These are phyloP conservation scores for Lepus timidus DNA, from an alignment of 2,113 vertebrate genomes.

Conservation along the genomic window DNA sequence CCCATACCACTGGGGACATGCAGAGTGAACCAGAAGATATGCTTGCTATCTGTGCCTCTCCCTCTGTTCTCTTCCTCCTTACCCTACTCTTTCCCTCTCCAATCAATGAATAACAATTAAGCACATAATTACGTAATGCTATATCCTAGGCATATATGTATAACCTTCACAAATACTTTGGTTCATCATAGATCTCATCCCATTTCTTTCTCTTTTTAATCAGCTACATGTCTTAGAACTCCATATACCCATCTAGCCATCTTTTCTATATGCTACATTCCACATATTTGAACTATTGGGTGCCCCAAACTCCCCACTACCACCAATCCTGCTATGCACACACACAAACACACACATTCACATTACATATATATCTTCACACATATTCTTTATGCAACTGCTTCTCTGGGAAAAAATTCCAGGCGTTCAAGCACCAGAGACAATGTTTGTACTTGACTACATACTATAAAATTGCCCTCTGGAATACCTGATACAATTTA, in stretches of 20 bases:
- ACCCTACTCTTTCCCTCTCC: too few species aligned
- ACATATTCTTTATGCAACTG: neutral
- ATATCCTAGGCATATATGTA: neutral
- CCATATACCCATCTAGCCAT: neutral
- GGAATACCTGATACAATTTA: neutral
- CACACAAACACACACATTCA: too few species aligned
- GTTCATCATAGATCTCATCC: neutral
- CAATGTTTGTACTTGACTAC: conserved; percentile 19
- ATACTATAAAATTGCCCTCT: neutral
- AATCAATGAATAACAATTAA: too few species aligned
- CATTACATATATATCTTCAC: neutral
- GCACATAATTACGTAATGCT: neutral
- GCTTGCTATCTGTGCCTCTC: too few species aligned
- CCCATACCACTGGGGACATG: too few species aligned
- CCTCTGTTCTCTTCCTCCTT: too few species aligned
- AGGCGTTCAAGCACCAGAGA: neutral
- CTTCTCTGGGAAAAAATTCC: neutral
- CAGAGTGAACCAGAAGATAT: too few species aligned
- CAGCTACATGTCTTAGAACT: conserved; percentile 2
- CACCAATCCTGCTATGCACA: neutral
- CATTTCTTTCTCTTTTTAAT: conserved; percentile 27
- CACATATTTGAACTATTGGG: neutral
- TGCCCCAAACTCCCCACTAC: neutral
- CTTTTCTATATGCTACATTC: neutral
- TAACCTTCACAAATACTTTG: neutral